Conservation (phyloP, 2,113 vertebrate species). For the Conger conger region DNA sequence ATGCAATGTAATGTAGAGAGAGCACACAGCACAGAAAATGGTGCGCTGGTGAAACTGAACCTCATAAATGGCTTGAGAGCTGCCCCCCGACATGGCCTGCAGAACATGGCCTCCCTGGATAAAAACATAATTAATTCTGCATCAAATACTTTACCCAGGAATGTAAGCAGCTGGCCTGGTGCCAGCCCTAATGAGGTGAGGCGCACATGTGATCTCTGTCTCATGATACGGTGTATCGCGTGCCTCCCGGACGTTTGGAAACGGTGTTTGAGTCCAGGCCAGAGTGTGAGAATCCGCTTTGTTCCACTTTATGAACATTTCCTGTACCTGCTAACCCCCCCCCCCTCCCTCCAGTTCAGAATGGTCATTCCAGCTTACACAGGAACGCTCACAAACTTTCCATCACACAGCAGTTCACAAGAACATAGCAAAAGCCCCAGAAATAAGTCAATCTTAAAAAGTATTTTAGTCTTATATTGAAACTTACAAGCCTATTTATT, state of each 20-base stretch:
- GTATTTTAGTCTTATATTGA: too few species aligned
- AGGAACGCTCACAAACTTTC: too few species aligned
- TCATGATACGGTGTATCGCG: neutral
- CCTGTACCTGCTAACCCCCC: too few species aligned
- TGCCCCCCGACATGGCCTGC: neutral
- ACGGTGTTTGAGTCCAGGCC: neutral
- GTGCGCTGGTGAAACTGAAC: neutral
- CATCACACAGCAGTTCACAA: too few species aligned
- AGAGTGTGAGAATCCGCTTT: neutral
- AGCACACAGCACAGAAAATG: neutral
- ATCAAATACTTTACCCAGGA: neutral
- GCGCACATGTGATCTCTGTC: neutral
- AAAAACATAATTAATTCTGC: neutral
- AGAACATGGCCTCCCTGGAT: neutral
- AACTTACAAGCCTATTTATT: too few species aligned
- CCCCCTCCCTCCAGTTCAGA: too few species aligned
- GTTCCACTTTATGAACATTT: too few species aligned
- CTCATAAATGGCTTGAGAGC: neutral
- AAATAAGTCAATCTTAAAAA: too few species aligned
- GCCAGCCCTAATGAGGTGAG: neutral
- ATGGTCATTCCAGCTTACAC: too few species aligned
- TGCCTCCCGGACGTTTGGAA: neutral
- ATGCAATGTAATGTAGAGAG: too few species aligned
- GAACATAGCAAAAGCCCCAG: too few species aligned
- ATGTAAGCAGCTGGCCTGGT: neutral